Base-by-base conservation (phyloP, 2,888 invertebrate genomes). In the Pollenia amentaria region DNA sequence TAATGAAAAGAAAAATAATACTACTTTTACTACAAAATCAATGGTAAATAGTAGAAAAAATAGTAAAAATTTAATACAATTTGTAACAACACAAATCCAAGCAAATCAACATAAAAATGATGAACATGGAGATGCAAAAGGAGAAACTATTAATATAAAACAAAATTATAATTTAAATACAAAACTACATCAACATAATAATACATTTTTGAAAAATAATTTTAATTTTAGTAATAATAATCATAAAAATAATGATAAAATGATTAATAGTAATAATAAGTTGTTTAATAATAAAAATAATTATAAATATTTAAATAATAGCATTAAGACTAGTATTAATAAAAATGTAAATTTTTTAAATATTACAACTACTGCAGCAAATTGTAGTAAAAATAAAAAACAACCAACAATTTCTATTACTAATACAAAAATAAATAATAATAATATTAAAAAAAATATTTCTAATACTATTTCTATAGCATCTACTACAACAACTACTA, bases 291-390 rank as follows among this genome's bases (percentile, higher is more conserved):
- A 77, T 78, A 72, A 79, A 46, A 76, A 78, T 78, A 84, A 85
- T 53, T 38, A 88, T 84, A 88, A 86, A 67, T 84, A 87, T 78
- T 85, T 87, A 80, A 88, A 83, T 75, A 60, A 75, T 88, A 80
- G 79, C 21, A 18, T 70, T 87, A 88, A 87, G 87, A 76, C 75
- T 85, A 87, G 80, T 85, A 82, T 86, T 88, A 88, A 82, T 82
- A 87, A 85, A 85, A 87, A 82, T 85, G 85, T 87, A 87, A 55
- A 87, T 87, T 87, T 85, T 85, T 76, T 82, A 82, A 79, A 85
- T 67, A 76, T 57, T 82, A 85, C 82, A 72, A 82, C 67, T 82
- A 85, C 82, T 76, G 79, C 67, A 55, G 53, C 57, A 77, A 84
- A 83, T 67, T 55, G 70, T 65, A 57, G 73, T 80, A 88, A 76